These are phyloP conservation scores for Calephelis virginiensis DNA, from an alignment of 1,140 invertebrate species.

Conservation along the genomic window DNA sequence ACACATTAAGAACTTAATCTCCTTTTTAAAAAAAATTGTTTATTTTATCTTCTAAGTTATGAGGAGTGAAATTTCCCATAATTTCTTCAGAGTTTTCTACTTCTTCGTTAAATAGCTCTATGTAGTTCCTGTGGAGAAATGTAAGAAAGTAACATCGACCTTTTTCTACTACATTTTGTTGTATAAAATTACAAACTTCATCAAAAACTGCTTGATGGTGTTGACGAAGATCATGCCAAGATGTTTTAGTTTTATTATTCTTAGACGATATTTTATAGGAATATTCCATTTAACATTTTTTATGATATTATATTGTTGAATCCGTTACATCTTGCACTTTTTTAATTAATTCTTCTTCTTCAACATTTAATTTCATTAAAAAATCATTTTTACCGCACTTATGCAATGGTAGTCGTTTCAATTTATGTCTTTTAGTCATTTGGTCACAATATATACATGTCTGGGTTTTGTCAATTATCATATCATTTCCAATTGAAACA, in stretches of 20 bases:
- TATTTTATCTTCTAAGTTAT: background rate
- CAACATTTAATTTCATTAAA: too few species aligned
- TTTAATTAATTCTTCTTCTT: background rate
- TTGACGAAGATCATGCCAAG: slow-evolving; percentile 8
- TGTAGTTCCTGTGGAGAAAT: background rate
- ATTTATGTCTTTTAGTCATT: background rate
- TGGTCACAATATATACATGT: background rate
- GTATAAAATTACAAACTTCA: background rate
- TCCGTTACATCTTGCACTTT: background rate
- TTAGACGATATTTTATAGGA: background rate
- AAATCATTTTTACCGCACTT: too few species aligned
- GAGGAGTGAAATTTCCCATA: background rate
- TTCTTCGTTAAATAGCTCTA: background rate
- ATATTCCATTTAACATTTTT: background rate
- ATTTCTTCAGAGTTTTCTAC: background rate
- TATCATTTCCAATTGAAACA: background rate
- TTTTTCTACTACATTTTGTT: background rate
- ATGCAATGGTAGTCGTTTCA: background rate
- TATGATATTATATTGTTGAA: background rate
- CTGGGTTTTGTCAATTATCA: background rate
- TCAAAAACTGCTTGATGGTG: background rate
- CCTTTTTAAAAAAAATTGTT: background rate
- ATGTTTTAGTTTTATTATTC: background rate
- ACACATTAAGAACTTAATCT: background rate
- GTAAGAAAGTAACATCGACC: background rate